phyloP scores from a whole-genome alignment of 1,140 invertebrate species.

The Pseudomyrmex pallidus region DNA sequence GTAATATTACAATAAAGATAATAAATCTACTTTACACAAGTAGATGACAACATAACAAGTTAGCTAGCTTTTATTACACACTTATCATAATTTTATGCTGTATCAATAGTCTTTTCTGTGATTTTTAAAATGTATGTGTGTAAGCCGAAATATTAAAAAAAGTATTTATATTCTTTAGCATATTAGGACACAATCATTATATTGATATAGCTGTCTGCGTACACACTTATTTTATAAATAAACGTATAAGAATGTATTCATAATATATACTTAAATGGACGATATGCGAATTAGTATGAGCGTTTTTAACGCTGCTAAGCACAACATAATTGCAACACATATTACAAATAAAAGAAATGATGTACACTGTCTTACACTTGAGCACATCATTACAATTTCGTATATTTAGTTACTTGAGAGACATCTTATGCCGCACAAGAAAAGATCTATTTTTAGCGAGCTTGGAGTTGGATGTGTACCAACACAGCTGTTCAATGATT shows the following conservation, averaged over 20 bases:
- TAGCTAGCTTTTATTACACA: too few species aligned
- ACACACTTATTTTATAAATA: conserved; percentile 4
- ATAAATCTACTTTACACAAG: too few species aligned
- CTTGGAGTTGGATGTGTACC: conserved; percentile 81
- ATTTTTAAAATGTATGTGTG: not conserved
- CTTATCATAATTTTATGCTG: too few species aligned
- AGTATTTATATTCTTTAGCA: not conserved
- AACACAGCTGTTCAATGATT: conserved; percentile 76
- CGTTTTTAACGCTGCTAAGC: conserved; percentile 43
- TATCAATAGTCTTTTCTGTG: not conserved
- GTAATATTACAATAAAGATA: too few species aligned
- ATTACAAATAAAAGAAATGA: conserved; percentile 47
- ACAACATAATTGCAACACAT: conserved; percentile 46
- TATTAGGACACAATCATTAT: not conserved
- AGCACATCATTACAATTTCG: conserved; percentile 67
- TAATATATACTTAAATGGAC: conserved; percentile 49
- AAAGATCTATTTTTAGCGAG: conserved; percentile 83
- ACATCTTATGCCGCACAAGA: conserved; percentile 74
- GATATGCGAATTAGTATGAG: conserved; percentile 49
- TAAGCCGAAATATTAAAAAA: too few species aligned
- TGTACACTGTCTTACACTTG: conserved; percentile 46
- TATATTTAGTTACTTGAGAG: conserved; percentile 76
- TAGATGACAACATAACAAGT: too few species aligned
- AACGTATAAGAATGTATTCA: not conserved
- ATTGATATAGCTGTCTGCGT: not conserved